Base-by-base conservation (phyloP, 2,888 invertebrate genomes). In the Lasioglossum vierecki region DNA sequence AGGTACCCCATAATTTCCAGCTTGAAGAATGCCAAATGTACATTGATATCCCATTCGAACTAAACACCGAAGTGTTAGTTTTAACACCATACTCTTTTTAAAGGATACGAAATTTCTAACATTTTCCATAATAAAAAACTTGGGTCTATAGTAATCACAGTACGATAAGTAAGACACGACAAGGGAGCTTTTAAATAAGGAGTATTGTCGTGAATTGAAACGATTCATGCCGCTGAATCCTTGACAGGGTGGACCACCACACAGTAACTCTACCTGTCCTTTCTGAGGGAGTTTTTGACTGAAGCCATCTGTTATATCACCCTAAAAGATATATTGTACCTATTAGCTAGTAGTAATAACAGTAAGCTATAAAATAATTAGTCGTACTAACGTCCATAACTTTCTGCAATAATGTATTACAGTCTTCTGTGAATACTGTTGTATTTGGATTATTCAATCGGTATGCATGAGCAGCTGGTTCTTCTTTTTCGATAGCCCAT, bases 171-270 rank as follows among this genome's bases (percentile, higher is more conserved):
- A 98, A 0, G 98, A 97, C 0, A 97, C 97, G 35, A 98, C 97
- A 22, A 98, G 95, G 0, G 98, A 98, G 94, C 98, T 98, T 95
- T 98, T 98, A 93, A 98, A 98, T 88, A 97, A 96, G 2, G 98
- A 98, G 94, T 98, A 98, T 90, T 98, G 97, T 53, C 98, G 95
- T 0, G 97, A 97, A 95, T 98, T 98, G 94, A 98, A 98, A 77
- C 98, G 95, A 95, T 98, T 98, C 98, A 98, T 98, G 60, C 98
- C 98, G 72, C 98, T 98, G 95, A 98, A 98, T 5, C 98, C 98
- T 95, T 98, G 98, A 93, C 98, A 98, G 0, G 98, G 98, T 1
- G 98, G 98, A 1, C 98, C 98, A 15, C 98, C 98, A 92, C 98
- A 97, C 49, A 98, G 95, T 83, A 98, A 94, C 92, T 98, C 98